Conservation (phyloP, 1,140 invertebrate species). For the Drosophila ambigua region DNA sequence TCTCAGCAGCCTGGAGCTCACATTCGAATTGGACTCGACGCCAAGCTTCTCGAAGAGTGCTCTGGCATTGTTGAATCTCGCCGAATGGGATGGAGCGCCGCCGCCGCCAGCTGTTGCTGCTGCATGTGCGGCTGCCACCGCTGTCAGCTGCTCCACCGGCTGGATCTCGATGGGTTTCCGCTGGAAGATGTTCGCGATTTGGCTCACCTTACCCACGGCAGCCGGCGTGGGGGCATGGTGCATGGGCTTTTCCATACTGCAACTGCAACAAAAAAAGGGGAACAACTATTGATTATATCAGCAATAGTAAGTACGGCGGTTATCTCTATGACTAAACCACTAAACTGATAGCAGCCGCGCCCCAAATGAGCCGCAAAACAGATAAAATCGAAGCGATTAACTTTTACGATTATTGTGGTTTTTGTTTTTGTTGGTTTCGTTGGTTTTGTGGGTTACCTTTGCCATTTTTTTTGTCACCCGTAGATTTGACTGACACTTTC, state of each 20-base stretch:
- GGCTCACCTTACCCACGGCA: constrained; percentile 92
- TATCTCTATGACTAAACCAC: not conserved
- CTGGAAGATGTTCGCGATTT: constrained; percentile 95
- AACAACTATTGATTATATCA: not conserved
- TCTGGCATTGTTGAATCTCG: constrained; percentile 95
- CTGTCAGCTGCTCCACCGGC: constrained; percentile 77
- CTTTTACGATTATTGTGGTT: constrained; percentile 12
- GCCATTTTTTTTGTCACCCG: constrained; percentile 51
- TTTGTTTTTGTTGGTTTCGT: constrained; percentile 11
- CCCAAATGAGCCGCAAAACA: constrained; percentile 12
- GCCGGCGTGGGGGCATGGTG: constrained; percentile 85
- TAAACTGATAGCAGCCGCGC: constrained; percentile 1
- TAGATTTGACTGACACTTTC: constrained; percentile 54
- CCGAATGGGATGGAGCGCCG: constrained; percentile 88
- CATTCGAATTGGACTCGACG: constrained; percentile 87
- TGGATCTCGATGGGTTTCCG: constrained; percentile 85
- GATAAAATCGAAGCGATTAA: not conserved
- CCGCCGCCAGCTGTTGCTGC: constrained; percentile 67
- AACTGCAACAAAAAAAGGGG: constrained; percentile 16
- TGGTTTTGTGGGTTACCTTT: constrained; percentile 42
- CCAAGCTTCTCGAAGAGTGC: constrained; percentile 97
- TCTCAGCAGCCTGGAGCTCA: constrained; percentile 69
- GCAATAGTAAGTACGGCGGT: not conserved
- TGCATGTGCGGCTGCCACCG: constrained; percentile 76
- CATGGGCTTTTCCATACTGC: constrained; percentile 89